Percentiles rank a stretch among this genome's conserved stretches.
Evolutionary conservation across 2,797 vertebrate species (phyloP).

Genomic region (Sebastes reedi): DNA sequence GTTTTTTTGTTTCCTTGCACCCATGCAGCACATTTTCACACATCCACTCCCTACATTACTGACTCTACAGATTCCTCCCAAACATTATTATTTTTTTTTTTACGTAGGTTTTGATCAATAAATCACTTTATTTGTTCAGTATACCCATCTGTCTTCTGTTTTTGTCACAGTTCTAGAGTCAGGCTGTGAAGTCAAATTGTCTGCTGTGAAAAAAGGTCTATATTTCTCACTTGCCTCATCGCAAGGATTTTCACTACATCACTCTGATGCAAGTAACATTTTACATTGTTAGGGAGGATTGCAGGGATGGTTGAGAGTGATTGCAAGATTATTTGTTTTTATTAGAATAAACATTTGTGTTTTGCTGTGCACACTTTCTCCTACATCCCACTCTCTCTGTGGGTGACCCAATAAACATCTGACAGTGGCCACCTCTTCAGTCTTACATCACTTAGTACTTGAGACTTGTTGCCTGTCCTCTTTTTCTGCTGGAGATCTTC

Average conservation of each 20-base stretch:
- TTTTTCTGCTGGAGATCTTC: slow-evolving; percentile 36
- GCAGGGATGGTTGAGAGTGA: not conserved
- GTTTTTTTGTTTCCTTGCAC: too few species aligned
- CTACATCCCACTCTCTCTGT: not conserved
- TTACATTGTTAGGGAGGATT: not conserved
- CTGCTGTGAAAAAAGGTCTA: not conserved
- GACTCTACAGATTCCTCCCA: too few species aligned
- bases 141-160: too few species aligned
- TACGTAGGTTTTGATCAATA: fast-evolving
- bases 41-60: too few species aligned
- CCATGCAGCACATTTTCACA: too few species aligned
- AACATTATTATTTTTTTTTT: too few species aligned
- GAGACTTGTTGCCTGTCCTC: slow-evolving; percentile 23
- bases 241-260: not conserved
- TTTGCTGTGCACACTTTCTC: not conserved
- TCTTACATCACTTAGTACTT: not conserved
- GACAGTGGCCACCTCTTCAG: not conserved
- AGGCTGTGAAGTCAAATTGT: too few species aligned
- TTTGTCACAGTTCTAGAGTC: too few species aligned
- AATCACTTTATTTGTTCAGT: too few species aligned
- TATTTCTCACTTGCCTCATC: not conserved
- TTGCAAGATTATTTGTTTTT: not conserved
- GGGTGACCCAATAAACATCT: not conserved
- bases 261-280: not conserved
- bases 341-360: not conserved